Base-by-base conservation (phyloP, 1,140 invertebrate species). In the Conus betulinus region DNA sequence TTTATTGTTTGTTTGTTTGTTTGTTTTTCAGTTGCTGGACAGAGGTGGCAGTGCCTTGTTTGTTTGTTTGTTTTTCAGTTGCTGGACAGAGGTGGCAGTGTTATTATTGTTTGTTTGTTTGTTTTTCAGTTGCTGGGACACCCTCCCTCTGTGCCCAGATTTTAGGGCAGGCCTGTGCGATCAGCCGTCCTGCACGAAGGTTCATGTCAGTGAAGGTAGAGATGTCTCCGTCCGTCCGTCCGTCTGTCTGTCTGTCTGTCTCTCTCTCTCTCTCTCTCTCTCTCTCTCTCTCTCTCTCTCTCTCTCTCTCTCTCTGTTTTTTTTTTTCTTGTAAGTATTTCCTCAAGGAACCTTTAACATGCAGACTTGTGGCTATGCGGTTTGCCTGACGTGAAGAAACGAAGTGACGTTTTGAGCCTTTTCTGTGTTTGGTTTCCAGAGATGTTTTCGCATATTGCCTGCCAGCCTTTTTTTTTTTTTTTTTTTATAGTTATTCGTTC, bases 141-240 rank as follows among this genome's bases (percentile, higher is more conserved):
- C 98, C 98, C 98, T 98, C 98, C 98, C 97, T 98, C 98, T 98
- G 97, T 99, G 98, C 98, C 98, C 95, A 94, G 98, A 98, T 98
- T 99, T 98, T 98, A 99, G 98, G 97, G 97, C 97, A 96, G 98
- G 98, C 96, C 97, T 98, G 96, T 98, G 98, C 97, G 97, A 97
- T 96, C 97, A 98, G 97, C 97, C 97, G 96, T 97, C 97, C 97
- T 98, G 98, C 97, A 98, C 98, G 97, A 98, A 98, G 97, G 97
- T 98, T 96, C 98, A 98, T 97, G 97, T 98, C 96, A 97, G 97
- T 96, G 97, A 98, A 97, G 98, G 98, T 98, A 98, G 96, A 39
- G 39, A 39, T 39, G 13, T 67, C 60, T 67, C n/a, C n/a, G 13
- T 39, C 39, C 3, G 39, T 39, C 39, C 3, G 39, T 39, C 39